A percentile compares a stretch with the other conserved stretches of the same genome.
Conservation (phyloP, 2,888 invertebrate species). For the Campoletis raptor region DNA sequence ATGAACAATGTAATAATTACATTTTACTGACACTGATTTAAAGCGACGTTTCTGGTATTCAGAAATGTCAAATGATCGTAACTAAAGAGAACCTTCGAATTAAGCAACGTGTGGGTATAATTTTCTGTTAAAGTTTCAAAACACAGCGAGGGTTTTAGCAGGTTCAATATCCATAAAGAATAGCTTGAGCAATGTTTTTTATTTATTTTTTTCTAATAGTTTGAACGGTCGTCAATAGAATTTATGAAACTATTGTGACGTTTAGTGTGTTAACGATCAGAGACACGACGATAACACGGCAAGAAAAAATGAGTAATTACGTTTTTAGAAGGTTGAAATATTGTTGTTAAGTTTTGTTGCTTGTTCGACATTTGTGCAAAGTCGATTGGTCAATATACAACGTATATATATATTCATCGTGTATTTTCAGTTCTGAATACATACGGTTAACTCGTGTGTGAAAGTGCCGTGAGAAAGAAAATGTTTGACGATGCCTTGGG, state of each 20-base stretch:
- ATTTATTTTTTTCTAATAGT: not conserved
- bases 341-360: not conserved
- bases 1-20: not conserved
- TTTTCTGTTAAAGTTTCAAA: not conserved
- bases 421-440: constrained; percentile 19
- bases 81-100: not conserved
- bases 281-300: not conserved
- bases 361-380: not conserved
- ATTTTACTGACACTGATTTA: not conserved
- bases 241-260: not conserved
- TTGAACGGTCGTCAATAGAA: not conserved
- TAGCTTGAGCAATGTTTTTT: not conserved
- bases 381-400: not conserved
- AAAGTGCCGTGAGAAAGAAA: constrained; percentile 67
- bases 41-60: not conserved
- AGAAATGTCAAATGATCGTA: not conserved
- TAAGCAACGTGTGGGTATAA: not conserved
- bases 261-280: not conserved
- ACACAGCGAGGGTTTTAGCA: not conserved
- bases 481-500: constrained; percentile 50
- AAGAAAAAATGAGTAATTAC: not conserved
- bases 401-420: not conserved
- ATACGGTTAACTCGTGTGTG: constrained; percentile 39
- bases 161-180: not conserved
- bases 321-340: not conserved